Base-by-base conservation (phyloP, 2,113 vertebrate genomes). In the Tetrax tetrax region DNA sequence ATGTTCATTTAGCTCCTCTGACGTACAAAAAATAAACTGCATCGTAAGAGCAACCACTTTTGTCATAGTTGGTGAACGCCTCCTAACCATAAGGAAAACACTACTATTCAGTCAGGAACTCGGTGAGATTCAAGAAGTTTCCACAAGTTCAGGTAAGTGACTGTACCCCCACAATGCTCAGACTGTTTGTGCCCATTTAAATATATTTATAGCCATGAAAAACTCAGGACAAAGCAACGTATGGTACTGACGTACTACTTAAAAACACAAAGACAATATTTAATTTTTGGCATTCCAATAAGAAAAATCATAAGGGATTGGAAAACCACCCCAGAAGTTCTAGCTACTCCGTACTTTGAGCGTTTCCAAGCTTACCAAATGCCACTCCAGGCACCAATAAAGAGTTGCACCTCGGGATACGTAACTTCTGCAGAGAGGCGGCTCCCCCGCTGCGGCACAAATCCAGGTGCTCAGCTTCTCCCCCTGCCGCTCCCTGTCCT, bases 371-470 rank as follows among this genome's bases (percentile, higher is more conserved):
- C 9, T 19, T 16, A 48, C 12, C 56, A 33, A 22, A 27, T 2
- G 21, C 37, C 20, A 9, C 57, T 7, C 12, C 33, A 11, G 7
- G 12, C 28, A 45, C 22, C 35, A 28, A 5, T 0, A 5, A 14
- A 29, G 19, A 15, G 9, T 2, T 8, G 18, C 3, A 14, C 57
- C 33, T 3, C 5, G 12, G 33, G 37, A 35, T 4, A 18, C 1
- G 4, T 1, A 57, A 20, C 5, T 0, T 6, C 4, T 16, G 43
- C 22, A 6, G 37, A 1, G n/a, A 13, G 14, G 47, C 54, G 22
- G 63, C 63, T 65, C 25, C 41, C 14, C 19, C 28, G 2, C 19
- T 10, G 10, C 0, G 12, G 59, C 51, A 33, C 83, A 14, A 14
- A 23, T 20, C 35, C 8, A 5, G 25, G 35, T 7, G 17, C 68